Evolutionary conservation across 2,797 vertebrate genomes (phyloP), one percentile per base, ranked within the genome.

Genomic region (Lacerta viridis): DNA sequence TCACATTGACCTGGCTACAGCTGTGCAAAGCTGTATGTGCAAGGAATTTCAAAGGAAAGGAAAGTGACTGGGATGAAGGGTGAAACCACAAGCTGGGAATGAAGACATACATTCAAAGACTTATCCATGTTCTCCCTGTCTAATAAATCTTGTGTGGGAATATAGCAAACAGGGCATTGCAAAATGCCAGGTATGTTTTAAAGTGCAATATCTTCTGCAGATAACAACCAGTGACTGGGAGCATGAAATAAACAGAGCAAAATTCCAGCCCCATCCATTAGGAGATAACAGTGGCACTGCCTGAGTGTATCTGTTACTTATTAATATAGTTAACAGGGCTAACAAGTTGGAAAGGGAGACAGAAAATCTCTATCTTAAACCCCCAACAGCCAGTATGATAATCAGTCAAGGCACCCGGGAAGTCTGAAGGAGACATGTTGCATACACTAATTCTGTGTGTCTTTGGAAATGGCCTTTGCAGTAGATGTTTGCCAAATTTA

Each of bases 231-330:
- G 15, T 64, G 84, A 68, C 61, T 89, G 36, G 4, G 69, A 39
- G 39, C 75, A 23, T 85, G 59, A 85, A 36, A 29, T 87, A 91
- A 90, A 82, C 59, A 41, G 61, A 88, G 84, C 68, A 78, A 91
- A 80, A 25, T 39, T 46, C 50, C 74, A 78, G 15, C 36, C 33
- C 23, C 74, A 18, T 88, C 46, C 71, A 87, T 76, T 88, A 85
- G 39, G 29, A 72, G 46, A 88, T 77, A 77, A 80, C 20, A 39
- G 84, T 83, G 72, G 66, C 64, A 61, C 29, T 80, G 78, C 76
- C 5, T 80, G 43, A n/a, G 46, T 89, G 17, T 75, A 59, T 43
- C 11, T 81, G 33, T 93, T 89, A 36, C 27, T 71, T 81, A 84
- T 80, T 88, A 59, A 66, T 77, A n/a, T 43, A 27, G 69, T 84